Evolutionary conservation across 2,888 invertebrate species (phyloP), one percentile per base, ranked within the genome.

Genomic region (Eilema caniola): DNA sequence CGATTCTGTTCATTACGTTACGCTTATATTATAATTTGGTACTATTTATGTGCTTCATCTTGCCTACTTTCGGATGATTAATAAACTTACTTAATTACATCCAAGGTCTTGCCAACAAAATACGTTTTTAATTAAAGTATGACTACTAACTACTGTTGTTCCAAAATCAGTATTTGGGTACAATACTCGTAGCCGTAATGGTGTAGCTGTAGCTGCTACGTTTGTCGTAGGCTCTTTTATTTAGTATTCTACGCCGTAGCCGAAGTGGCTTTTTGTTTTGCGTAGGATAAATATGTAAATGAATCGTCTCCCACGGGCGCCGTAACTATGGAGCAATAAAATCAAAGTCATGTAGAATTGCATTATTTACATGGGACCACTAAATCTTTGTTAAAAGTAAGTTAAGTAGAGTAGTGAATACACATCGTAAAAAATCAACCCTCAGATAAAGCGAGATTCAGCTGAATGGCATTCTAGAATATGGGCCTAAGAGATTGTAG

Each of bases 311-410:
- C 33, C 23, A n/a, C 23, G 33, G 12, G 33, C 23, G 33, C 23
- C 23, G 12, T 62, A 14, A 33, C 11, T 37, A 8, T 33, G 23
- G n/a, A 33, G 33, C 1, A 61, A 23, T 61, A 12, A 12, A 33
- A 31, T 33, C 33, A 61, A 11, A 61, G 53, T 53, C 53, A 53
- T n/a, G 53, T 53, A 53, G 53, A 31, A 61, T 60, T 60, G 20
- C 31, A 62, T 62, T 47, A 47, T 53, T 53, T 53, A 53, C 53
- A 53, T 53, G 53, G 53, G 8, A 53, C 53, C 53, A 53, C 53
- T 53, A 8, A 53, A 53, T 10, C n/a, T 53, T 10, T 53, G 53
- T 20, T n/a, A n/a, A 53, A n/a, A 53, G 53, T n/a, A 10, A 53
- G n/a, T n/a, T 47, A 20, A n/a, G 53, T 53, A 53, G 47, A n/a